Conservation (phyloP, 1,140 invertebrate species). For the Caerostris extrusa region DNA sequence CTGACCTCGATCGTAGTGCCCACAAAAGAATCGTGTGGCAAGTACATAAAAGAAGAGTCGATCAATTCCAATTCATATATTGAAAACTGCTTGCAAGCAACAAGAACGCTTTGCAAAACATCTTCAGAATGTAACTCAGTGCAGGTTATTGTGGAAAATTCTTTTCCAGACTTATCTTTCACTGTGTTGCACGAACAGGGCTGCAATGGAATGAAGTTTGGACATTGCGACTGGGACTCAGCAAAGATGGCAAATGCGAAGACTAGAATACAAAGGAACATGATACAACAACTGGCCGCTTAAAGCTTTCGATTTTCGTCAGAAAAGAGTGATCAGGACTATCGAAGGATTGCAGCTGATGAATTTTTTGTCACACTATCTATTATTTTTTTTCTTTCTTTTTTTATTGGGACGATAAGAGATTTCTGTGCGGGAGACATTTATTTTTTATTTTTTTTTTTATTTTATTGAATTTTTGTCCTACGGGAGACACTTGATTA, state of each 20-base stretch:
- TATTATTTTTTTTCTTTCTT: not conserved
- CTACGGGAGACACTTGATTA: not conserved
- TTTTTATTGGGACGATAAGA: not conserved
- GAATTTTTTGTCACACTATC: not conserved
- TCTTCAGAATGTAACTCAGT: constrained; percentile 29
- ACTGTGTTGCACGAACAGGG: constrained; percentile 2
- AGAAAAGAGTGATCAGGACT: not conserved
- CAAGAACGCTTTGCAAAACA: not conserved
- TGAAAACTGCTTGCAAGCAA: not conserved
- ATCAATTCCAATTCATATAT: constrained; percentile 64
- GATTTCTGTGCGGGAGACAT: not conserved
- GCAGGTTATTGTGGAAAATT: constrained; percentile 45
- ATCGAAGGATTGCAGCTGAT: not conserved
- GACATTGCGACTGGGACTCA: not conserved
- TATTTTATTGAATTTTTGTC: not conserved
- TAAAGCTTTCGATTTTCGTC: not conserved
- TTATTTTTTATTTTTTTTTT: constrained; percentile 4
- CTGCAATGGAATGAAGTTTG: not conserved
- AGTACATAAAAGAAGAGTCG: constrained; percentile 24
- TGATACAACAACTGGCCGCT: not conserved
- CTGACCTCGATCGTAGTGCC: constrained; percentile 52
- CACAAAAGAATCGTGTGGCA: constrained; percentile 62
- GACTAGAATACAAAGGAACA: not conserved
- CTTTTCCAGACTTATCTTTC: constrained; percentile 13
- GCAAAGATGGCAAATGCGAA: not conserved